Base-by-base conservation (phyloP, 2,797 vertebrate genomes). In the Eupleurogrammus muticus region DNA sequence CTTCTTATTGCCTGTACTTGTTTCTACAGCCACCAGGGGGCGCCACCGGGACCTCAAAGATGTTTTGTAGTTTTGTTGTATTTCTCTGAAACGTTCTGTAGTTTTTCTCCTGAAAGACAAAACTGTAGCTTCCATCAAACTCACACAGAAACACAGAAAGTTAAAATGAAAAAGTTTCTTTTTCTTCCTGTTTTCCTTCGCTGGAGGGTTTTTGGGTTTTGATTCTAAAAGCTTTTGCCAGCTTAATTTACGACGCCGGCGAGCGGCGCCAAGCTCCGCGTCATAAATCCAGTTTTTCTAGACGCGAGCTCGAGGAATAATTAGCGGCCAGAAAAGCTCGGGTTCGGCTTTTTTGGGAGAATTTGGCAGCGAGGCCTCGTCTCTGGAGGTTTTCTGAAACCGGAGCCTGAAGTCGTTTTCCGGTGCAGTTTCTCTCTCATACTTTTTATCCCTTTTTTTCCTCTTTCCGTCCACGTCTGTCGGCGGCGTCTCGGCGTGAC, bases 371-470 rank as follows among this genome's bases (percentile, higher is more conserved):
- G 3, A 28, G 46, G 51, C 44, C 11, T n/a, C 64, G 55, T 88
- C 89, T 85, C 87, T 63, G 62, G 79, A 78, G 87, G 85, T 84
- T 87, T n/a, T n/a, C n/a, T 91, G 89, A 78, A 89, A 92, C 74
- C 14, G 47, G 82, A 92, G 75, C 80, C n/a, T n/a, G n/a, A n/a
- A n/a, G n/a, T 49, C 36, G 48, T 68, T 79, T 80, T 84, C 70
- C 86, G 78, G 66, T 83, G 19, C 55, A 56, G 52, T 82, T 77
- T 75, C 66, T 74, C 36, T 77, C 36, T 73, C 67, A 38, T 51
- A 53, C 55, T 69, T 58, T 35, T 34, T 57, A 36, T 63, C 53
- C 57, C 71, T 77, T 16, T 14, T 40, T 34, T 11, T 40, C 17
- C 28, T 14, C 48, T 62, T 54, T 5, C 46, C 1, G 1, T 70